Percentiles rank a stretch among this genome's conserved stretches.
Evolutionary conservation across 2,888 invertebrate genomes (phyloP).

Genomic region (Rosalia funebris): DNA sequence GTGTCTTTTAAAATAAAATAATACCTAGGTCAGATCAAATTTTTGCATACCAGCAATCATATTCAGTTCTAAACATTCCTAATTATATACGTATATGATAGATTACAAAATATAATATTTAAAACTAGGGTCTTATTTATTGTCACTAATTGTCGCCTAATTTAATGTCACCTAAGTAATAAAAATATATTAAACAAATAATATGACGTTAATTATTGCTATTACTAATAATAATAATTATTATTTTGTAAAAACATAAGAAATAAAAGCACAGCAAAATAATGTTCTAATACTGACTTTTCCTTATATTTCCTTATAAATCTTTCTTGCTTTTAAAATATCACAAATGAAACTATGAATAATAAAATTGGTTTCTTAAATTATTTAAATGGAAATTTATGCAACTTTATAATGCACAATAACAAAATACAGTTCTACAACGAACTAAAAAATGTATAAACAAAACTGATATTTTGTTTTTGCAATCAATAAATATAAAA

Average conservation of each 20-base stretch:
- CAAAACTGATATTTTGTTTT: constrained; percentile 1
- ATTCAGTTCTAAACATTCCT: neutral
- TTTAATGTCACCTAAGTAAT: constrained; percentile 3
- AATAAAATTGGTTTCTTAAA: neutral
- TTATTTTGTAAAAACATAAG: constrained; percentile 5
- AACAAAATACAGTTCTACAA: constrained; percentile 20
- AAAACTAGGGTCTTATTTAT: constrained; percentile 2
- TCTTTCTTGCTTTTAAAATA: neutral
- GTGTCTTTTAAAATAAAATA: neutral
- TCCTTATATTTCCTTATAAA: neutral
- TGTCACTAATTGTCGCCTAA: constrained; percentile 20
- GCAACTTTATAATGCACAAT: neutral
- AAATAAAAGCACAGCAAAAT: constrained; percentile 1
- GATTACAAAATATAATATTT: neutral
- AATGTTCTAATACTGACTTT: constrained; percentile 21
- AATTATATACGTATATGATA: too few species aligned
- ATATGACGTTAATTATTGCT: constrained; percentile 18
- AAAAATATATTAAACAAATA: constrained; percentile 10
- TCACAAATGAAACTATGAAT: constrained; percentile 7
- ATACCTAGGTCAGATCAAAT: too few species aligned
- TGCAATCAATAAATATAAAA: constrained; percentile 18
- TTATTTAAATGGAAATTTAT: constrained; percentile 5
- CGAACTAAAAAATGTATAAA: constrained; percentile 14
- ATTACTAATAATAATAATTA: neutral
- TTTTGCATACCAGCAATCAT: neutral